phyloP scores from a whole-genome alignment of 2,113 vertebrate species.

The Dicentrarchus labrax region DNA sequence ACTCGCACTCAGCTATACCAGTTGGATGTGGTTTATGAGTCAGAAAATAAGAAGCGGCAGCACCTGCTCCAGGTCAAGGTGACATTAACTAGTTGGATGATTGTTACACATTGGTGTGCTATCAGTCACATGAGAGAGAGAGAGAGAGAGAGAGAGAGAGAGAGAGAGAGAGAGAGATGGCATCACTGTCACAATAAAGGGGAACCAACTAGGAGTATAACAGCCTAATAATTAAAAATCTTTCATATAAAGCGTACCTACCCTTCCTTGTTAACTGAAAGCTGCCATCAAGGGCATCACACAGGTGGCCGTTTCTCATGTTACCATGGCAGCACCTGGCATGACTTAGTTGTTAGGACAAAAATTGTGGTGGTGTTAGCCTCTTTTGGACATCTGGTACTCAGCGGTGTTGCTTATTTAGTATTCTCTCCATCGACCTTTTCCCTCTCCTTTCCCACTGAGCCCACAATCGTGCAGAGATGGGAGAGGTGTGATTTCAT shows the following conservation, averaged over 20 bases:
- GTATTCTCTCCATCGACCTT: neutral
- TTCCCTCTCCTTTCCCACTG: slow-evolving; percentile 36
- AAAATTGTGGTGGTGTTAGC: neutral
- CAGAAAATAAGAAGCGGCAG: slow-evolving; percentile 72
- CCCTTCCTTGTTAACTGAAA: slow-evolving; percentile 73
- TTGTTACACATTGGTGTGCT: slow-evolving; percentile 38
- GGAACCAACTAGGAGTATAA: slow-evolving; percentile 81
- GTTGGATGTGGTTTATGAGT: slow-evolving; percentile 71
- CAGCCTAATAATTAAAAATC: neutral
- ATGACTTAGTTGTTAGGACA: slow-evolving; percentile 86
- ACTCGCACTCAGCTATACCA: slow-evolving; percentile 43
- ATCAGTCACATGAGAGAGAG: slow-evolving; percentile 67
- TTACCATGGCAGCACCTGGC: slow-evolving; percentile 90
- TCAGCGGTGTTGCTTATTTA: slow-evolving; percentile 6
- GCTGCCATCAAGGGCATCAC: slow-evolving; percentile 88
- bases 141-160: slow-evolving; percentile 66
- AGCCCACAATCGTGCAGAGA: slow-evolving; percentile 75
- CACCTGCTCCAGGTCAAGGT: slow-evolving; percentile 67
- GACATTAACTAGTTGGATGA: slow-evolving; percentile 57
- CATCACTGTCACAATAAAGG: slow-evolving; percentile 80
- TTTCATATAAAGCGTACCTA: slow-evolving; percentile 3
- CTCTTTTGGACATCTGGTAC: slow-evolving; percentile 24
- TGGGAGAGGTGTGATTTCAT: slow-evolving; percentile 84
- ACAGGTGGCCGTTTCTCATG: slow-evolving; percentile 89
- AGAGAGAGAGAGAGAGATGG: slow-evolving; percentile 82